These are phyloP conservation scores for Hydrocynus forskahlii DNA, from an alignment of 2,797 vertebrate genomes.

Conservation along the genomic window DNA sequence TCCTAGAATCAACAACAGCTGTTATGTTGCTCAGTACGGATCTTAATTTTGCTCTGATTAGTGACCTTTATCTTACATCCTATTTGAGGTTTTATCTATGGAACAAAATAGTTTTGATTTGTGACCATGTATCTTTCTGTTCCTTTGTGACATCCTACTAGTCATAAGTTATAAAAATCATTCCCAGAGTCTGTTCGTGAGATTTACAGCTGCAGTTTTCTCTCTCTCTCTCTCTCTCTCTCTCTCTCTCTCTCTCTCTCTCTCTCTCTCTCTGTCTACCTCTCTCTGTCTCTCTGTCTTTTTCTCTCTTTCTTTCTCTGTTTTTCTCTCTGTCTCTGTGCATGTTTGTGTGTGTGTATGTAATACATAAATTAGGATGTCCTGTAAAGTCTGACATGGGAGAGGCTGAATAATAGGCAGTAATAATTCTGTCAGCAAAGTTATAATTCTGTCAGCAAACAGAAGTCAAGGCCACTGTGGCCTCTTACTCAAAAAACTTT, in stretches of 20 bases:
- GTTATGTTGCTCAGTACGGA: too few relatives aligned
- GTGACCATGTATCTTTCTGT: too few relatives aligned
- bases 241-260: too few relatives aligned
- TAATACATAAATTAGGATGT: constrained; percentile 6
- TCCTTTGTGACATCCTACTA: not conserved
- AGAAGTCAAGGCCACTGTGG: constrained; percentile 3
- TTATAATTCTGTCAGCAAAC: constrained; percentile 9
- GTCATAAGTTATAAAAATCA: not conserved
- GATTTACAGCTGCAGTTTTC: not conserved
- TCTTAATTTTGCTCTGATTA: too few relatives aligned
- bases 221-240: too few relatives aligned
- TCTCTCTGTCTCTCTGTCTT: too few relatives aligned
- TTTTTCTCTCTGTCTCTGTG: not conserved
- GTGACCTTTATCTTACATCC: not conserved
- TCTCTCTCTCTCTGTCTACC: too few relatives aligned
- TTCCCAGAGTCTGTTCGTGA: not conserved
- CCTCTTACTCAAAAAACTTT: not conserved
- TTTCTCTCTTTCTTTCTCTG: too few relatives aligned
- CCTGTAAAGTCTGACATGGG: constrained; percentile 33
- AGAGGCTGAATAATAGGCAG: constrained; percentile 1
- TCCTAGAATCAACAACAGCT: too few relatives aligned
- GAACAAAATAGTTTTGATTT: too few relatives aligned
- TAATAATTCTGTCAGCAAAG: constrained; percentile 25
- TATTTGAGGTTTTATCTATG: not conserved
- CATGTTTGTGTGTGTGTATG: not conserved